Percentiles rank a stretch among this genome's conserved stretches.
Conservation (phyloP, 1,140 invertebrate genomes). For the Halesus radiatus region DNA sequence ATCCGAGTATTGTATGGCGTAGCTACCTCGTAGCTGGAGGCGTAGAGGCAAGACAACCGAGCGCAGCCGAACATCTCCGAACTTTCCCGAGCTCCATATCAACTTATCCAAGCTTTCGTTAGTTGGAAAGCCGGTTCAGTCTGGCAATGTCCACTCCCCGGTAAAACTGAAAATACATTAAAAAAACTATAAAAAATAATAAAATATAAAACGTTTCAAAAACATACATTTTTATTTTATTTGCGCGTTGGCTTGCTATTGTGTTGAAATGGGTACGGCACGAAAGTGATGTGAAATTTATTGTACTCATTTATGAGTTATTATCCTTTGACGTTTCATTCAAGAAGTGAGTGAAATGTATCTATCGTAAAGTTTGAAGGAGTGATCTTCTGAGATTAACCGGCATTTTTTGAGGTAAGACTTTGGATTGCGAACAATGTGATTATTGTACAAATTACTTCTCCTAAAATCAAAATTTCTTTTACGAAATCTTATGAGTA, state of each 20-base stretch:
- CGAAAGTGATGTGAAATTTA: not conserved
- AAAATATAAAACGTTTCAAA: conserved; percentile 5
- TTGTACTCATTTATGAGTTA: not conserved
- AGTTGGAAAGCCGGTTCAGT: not conserved
- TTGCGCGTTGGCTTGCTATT: not conserved
- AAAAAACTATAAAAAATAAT: not conserved
- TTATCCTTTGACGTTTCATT: not conserved
- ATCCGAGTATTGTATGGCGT: not conserved
- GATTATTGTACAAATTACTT: too few species aligned
- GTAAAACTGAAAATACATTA: not conserved
- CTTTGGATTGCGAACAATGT: not conserved
- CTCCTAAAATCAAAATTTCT: too few species aligned
- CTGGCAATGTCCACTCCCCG: not conserved
- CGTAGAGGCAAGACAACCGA: not conserved
- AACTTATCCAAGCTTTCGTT: not conserved
- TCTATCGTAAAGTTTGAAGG: not conserved
- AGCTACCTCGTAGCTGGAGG: too few species aligned
- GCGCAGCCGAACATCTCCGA: not conserved
- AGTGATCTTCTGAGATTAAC: not conserved
- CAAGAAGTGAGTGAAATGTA: not conserved
- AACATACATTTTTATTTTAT: not conserved
- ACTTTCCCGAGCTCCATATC: not conserved
- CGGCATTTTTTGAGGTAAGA: not conserved
- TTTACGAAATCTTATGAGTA: too few species aligned
- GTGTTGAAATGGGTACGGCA: not conserved